phyloP scores from a whole-genome alignment of 2,888 invertebrate species.

The Drosophila mettleri region DNA sequence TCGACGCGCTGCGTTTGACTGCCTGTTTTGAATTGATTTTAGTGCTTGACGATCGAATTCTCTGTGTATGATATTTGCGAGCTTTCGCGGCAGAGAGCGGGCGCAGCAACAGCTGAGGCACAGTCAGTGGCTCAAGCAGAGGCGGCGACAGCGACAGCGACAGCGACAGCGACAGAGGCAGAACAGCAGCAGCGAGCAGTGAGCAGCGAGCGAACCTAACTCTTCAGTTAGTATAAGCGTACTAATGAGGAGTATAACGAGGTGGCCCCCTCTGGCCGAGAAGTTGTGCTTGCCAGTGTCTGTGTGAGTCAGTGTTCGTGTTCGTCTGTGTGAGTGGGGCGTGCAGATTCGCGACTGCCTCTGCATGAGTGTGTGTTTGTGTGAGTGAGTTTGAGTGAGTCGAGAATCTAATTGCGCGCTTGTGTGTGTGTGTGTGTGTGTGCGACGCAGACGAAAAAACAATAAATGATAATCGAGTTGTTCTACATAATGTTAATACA shows the following conservation, averaged over 20 bases:
- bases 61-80: constrained; percentile 36
- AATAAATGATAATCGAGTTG: constrained; percentile 12
- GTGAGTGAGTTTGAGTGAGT: constrained; percentile 41
- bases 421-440: constrained; percentile 9
- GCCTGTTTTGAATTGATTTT: constrained; percentile 75
- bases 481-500: constrained; percentile 1
- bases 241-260: constrained; percentile 66
- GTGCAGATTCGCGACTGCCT: constrained; percentile 11
- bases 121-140: constrained; percentile 15
- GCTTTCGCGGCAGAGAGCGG: constrained; percentile 33
- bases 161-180: constrained; percentile 7
- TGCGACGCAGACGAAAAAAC: not conserved
- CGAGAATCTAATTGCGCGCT: constrained; percentile 17
- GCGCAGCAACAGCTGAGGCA: constrained; percentile 10
- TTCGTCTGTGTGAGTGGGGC: constrained; percentile 1
- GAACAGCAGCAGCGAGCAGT: constrained; percentile 1
- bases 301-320: constrained; percentile 29
- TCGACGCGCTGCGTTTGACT: constrained; percentile 73
- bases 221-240: constrained; percentile 73
- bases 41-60: constrained; percentile 65
- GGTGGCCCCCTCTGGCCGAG: constrained; percentile 33
- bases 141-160: not conserved
- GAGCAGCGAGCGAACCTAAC: constrained; percentile 58
- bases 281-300: constrained; percentile 22
- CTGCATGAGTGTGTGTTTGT: constrained; percentile 4